A percentile compares a stretch with the other conserved stretches of the same genome.
phyloP scores from a whole-genome alignment of 2,888 invertebrate genomes.

The Leptogaster cylindrica region DNA sequence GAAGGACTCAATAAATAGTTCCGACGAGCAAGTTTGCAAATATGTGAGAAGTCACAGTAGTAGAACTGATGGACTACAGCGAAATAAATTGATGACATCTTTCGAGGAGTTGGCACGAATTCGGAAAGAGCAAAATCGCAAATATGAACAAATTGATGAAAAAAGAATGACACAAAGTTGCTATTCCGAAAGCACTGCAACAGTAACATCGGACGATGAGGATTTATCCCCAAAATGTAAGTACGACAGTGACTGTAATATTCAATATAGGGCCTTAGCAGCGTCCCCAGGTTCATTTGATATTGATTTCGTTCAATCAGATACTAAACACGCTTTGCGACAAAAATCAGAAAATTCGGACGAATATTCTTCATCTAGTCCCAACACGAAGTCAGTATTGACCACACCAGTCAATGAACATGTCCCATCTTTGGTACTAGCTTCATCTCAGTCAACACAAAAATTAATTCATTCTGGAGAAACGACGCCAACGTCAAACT shows the following conservation, averaged over 20 bases:
- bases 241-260: conserved; percentile 46
- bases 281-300: conserved; percentile 45
- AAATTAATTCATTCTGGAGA: conserved; percentile 44
- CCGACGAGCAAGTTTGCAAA: conserved; percentile 38
- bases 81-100: conserved; percentile 48
- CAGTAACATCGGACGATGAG: conserved; percentile 45
- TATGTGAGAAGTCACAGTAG: conserved; percentile 19
- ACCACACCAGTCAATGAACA: conserved; percentile 49
- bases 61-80: not conserved
- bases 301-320: conserved; percentile 44
- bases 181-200: conserved; percentile 34
- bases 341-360: conserved; percentile 48
- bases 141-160: conserved; percentile 29
- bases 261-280: conserved; percentile 46
- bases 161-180: conserved; percentile 40
- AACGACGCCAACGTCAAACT: conserved; percentile 37
- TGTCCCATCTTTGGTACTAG: conserved; percentile 1
- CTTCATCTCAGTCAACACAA: conserved; percentile 43
- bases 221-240: conserved; percentile 45
- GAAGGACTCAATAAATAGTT: conserved; percentile 38
- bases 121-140: conserved; percentile 36
- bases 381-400: conserved; percentile 48
- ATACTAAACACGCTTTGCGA: conserved; percentile 38
- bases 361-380: conserved; percentile 50
- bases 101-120: conserved; percentile 49